Evolutionary conservation across 2,113 vertebrate genomes (phyloP).

Genomic region (Nerophis lumbriciformis): DNA sequence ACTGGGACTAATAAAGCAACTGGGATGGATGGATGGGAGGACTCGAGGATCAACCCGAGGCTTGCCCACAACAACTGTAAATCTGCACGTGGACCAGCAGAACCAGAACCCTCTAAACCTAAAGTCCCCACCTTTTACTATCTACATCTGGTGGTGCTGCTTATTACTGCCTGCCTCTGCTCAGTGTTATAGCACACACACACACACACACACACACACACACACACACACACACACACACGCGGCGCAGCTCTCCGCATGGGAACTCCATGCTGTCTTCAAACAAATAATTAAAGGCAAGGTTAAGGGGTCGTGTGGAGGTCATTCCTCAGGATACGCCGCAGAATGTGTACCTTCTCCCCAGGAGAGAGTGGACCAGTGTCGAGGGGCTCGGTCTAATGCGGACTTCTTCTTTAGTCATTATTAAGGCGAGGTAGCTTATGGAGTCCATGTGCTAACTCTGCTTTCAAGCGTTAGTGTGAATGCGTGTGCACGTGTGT

Average conservation of each 20-base stretch:
- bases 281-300: constrained; percentile 99
- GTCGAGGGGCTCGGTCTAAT: constrained; percentile 44
- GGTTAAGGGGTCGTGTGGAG: constrained; percentile 91
- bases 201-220: constrained; percentile 43
- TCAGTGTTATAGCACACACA: constrained; percentile 58
- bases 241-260: constrained; percentile 81
- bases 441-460: constrained; percentile 7
- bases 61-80: constrained; percentile 51
- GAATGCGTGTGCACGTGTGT: constrained; percentile 33
- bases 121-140: constrained; percentile 78
- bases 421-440: too few species aligned
- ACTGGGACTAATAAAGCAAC: constrained; percentile 16
- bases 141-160: constrained; percentile 89
- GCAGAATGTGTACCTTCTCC: constrained; percentile 92
- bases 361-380: constrained; percentile 35
- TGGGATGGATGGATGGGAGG: constrained; percentile 36
- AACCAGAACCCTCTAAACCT: constrained; percentile 53
- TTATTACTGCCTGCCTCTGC: constrained; percentile 81
- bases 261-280: constrained; percentile 98
- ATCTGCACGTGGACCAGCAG: constrained; percentile 57
- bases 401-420: constrained; percentile 31
- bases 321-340: constrained; percentile 94
- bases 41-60: constrained; percentile 45
- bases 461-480: constrained; percentile 26
- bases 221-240: constrained; percentile 53